Evolutionary conservation across 2,113 vertebrate genomes (phyloP).

Genomic region (Spheniscus mendiculus): DNA sequence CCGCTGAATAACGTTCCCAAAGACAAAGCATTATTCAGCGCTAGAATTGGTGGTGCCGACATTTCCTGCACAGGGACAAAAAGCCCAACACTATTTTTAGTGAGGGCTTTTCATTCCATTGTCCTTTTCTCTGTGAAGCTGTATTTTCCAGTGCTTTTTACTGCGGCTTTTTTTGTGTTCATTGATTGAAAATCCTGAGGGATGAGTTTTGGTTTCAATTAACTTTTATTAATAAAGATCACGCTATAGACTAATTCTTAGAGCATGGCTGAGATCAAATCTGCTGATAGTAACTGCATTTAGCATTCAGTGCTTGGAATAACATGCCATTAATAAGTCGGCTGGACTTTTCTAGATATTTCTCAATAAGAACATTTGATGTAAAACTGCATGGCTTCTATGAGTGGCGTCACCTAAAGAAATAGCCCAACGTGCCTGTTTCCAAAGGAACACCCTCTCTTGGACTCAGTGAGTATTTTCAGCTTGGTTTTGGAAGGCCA

Average conservation of each 20-base stretch:
- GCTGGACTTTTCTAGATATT: not conserved
- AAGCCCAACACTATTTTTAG: conserved; percentile 45
- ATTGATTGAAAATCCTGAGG: not conserved
- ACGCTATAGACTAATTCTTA: not conserved
- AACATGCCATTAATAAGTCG: not conserved
- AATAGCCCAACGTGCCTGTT: not conserved
- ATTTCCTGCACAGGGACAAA: conserved; percentile 51
- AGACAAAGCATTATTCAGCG: not conserved
- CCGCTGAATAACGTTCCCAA: not conserved
- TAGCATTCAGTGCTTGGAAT: not conserved
- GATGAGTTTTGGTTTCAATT: conserved; percentile 24
- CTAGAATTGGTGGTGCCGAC: conserved; percentile 19
- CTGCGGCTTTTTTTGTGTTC: not conserved
- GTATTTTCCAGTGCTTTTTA: conserved; percentile 8
- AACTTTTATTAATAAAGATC: conserved; percentile 32
- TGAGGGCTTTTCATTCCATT: conserved; percentile 40
- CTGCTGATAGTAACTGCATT: not conserved
- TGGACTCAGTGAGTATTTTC: not conserved
- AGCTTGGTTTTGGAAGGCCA: not conserved
- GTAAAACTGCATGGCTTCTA: not conserved
- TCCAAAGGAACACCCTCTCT: not conserved
- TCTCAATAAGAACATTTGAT: not conserved
- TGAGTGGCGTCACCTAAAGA: not conserved
- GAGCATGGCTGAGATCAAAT: not conserved
- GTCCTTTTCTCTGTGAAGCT: not conserved